Evolutionary conservation across 2,888 invertebrate species (phyloP).

Genomic region (Hesperia comma): DNA sequence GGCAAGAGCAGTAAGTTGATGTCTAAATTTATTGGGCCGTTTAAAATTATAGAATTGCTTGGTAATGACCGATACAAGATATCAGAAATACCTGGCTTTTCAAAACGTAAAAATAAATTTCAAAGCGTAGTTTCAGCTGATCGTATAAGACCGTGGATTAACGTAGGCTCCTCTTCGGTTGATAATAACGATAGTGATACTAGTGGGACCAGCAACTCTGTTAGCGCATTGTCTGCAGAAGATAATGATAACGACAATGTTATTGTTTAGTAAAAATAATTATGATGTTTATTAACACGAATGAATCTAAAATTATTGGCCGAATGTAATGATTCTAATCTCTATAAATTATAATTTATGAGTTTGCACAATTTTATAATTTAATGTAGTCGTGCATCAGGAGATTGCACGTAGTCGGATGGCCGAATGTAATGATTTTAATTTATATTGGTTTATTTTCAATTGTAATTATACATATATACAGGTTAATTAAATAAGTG

Average conservation of each 20-base stretch:
- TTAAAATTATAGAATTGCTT: background rate
- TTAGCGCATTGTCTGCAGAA: background rate
- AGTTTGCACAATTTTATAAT: too few species aligned
- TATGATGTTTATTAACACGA: too few species aligned
- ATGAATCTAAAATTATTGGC: too few species aligned
- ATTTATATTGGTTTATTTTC: too few species aligned
- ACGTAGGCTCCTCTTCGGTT: background rate
- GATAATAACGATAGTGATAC: background rate
- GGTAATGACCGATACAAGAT: background rate
- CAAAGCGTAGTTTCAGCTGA: background rate
- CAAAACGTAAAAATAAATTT: background rate
- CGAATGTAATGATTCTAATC: too few species aligned
- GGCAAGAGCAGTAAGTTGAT: background rate
- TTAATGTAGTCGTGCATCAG: too few species aligned
- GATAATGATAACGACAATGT: background rate
- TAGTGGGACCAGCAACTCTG: background rate
- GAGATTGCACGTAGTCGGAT: too few species aligned
- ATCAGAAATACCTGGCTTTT: background rate
- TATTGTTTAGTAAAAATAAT: too few species aligned
- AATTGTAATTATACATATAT: too few species aligned
- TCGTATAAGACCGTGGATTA: background rate
- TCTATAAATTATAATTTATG: too few species aligned
- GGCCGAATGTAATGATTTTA: too few species aligned
- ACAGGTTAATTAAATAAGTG: too few species aligned
- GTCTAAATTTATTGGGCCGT: background rate